Evolutionary conservation across 2,888 invertebrate species (phyloP), one percentile per base, ranked within the genome.

Genomic region (Mechanitis messenoides): DNA sequence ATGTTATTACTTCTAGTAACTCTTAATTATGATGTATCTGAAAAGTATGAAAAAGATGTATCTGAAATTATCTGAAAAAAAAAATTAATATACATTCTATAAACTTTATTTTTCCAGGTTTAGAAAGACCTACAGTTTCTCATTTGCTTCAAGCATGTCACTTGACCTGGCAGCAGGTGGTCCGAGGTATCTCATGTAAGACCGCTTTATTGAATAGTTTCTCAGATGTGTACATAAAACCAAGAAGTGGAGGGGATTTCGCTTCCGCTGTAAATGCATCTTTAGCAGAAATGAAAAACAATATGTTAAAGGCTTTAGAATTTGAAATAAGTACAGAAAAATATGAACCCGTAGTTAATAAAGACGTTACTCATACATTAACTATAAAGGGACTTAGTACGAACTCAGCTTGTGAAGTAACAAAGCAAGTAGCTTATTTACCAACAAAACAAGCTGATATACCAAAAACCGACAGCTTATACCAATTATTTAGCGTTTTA

Each of bases 61-160:
- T 20, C 20, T 20, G 20, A 20, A 20, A 20, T 20, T 20, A 20
- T 20, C 20, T 20, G 35, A 3, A 3, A 35, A 35, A 35, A 35
- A 35, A 35, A 1, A 1, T 6, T 35, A 5, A 35, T 35, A 5
- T 35, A 35, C 35, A 35, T 5, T 35, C 1, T 35, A 47, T 55
- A 33, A 31, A n/a, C 56, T 45, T 56, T 62, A 56, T 56, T 61
- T 63, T 86, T 84, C 59, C 81, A 92, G 93, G 92, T 38, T 78
- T 86, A 55, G 93, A 93, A 65, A 91, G 91, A 71, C 92, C 93
- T 28, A 92, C 91, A 11, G 74, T 93, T 53, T 91, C 92, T 33
- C 92, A 94, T 72, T 82, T 96, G 45, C 80, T 95, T 12, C 93
- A 93, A 77, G 91, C 92, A 0, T 91, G 93, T 0, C 92, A 92